A percentile compares a stretch with the other conserved stretches of the same genome.
These are phyloP conservation scores for Caenorhabditis tropicalis DNA, from an alignment of 1,140 invertebrate species.

Conservation along the genomic window DNA sequence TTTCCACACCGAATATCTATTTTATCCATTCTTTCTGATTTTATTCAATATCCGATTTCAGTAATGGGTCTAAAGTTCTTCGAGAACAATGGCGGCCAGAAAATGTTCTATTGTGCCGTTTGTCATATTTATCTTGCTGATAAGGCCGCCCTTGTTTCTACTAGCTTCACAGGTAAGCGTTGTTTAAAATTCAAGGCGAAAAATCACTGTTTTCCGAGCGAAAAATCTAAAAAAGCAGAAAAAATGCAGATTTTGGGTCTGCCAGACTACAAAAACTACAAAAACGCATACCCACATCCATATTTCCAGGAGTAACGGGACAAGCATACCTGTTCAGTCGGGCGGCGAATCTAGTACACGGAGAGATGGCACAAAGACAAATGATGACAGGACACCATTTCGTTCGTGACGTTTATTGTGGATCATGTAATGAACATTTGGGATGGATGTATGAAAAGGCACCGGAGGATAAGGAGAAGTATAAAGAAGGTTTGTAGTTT, in stretches of 20 bases:
- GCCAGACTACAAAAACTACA: background rate
- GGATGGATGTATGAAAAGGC: constrained; percentile 21
- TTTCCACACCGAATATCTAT: too few relatives aligned
- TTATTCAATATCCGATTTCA: too few relatives aligned
- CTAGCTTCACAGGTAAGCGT: background rate
- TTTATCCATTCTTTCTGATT: too few relatives aligned
- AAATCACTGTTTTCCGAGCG: too few relatives aligned
- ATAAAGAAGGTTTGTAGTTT: background rate
- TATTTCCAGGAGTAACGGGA: background rate
- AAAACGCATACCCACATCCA: too few relatives aligned
- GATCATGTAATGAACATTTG: background rate
- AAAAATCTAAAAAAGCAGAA: background rate
- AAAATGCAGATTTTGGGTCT: background rate
- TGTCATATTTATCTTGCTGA: background rate
- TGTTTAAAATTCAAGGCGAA: background rate
- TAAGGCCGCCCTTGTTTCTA: background rate
- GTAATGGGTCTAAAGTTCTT: constrained; percentile 19
- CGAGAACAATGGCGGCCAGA: background rate
- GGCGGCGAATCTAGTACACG: background rate
- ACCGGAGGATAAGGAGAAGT: background rate
- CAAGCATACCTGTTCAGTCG: background rate
- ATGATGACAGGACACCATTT: background rate
- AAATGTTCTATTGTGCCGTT: background rate
- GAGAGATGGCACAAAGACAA: background rate
- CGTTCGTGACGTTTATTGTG: background rate